phyloP scores from a whole-genome alignment of 2,888 invertebrate genomes.

The Epistrophe eligans region DNA sequence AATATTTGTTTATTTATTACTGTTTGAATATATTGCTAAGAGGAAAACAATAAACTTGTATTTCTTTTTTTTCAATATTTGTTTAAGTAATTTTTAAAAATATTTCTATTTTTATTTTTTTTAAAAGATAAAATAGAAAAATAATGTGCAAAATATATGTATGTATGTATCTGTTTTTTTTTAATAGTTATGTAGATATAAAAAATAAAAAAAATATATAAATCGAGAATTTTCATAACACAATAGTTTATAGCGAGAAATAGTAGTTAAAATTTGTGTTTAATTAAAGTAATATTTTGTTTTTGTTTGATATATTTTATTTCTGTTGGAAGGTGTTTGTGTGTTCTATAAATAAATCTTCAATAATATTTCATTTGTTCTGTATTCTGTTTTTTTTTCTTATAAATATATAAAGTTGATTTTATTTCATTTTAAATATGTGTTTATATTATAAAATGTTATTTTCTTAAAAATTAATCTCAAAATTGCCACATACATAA shows the following conservation, averaged over 20 bases:
- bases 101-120: background rate
- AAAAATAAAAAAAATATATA: slow-evolving; percentile 15
- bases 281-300: background rate
- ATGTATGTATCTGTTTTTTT: slow-evolving; percentile 8
- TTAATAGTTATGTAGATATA: slow-evolving; percentile 6
- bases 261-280: slow-evolving; percentile 37
- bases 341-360: slow-evolving; percentile 44
- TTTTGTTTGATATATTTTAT: slow-evolving; percentile 12
- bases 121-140: slow-evolving; percentile 42
- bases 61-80: background rate
- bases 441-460: slow-evolving; percentile 38
- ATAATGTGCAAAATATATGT: slow-evolving; percentile 39
- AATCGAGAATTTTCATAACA: background rate
- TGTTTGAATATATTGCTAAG: slow-evolving; percentile 24
- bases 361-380: slow-evolving; percentile 27
- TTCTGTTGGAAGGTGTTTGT: slow-evolving; percentile 41
- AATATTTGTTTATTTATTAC: slow-evolving; percentile 29
- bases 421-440: slow-evolving; percentile 33
- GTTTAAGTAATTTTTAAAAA: background rate
- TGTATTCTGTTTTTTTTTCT: slow-evolving; percentile 32
- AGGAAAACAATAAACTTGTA: slow-evolving; percentile 10
- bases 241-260: slow-evolving; percentile 10
- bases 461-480: slow-evolving; percentile 72
- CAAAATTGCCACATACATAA: slow-evolving; percentile 76
- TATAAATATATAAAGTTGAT: slow-evolving; percentile 73